Conservation (phyloP, 2,113 vertebrate genomes). For the Numenius arquata region DNA sequence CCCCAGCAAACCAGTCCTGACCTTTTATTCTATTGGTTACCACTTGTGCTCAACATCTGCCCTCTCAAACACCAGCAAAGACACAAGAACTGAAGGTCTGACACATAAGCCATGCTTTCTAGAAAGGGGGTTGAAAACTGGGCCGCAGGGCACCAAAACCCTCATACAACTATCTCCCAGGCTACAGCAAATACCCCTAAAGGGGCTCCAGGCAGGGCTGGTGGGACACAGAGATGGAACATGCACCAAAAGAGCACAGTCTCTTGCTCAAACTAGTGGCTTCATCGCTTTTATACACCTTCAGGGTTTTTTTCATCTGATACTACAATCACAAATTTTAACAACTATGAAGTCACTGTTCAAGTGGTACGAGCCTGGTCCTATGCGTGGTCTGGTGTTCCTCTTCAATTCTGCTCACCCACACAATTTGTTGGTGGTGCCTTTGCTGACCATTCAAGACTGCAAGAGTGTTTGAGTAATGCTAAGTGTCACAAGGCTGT, state of each 20-base stretch:
- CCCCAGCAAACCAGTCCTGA: background rate
- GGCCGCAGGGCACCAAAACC: background rate
- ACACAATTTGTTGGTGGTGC: background rate
- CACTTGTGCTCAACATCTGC: background rate
- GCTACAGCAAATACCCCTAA: background rate
- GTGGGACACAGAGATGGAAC: background rate
- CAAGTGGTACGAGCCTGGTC: background rate
- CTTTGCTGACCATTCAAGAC: background rate
- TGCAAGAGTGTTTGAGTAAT: background rate
- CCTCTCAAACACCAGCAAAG: background rate
- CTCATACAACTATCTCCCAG: background rate
- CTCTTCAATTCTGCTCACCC: background rate
- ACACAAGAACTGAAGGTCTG: background rate
- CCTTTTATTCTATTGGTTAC: background rate
- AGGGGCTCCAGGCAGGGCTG: background rate
- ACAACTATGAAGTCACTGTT: background rate
- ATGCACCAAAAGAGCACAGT: background rate
- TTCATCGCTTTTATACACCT: too few species aligned
- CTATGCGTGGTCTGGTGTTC: accelerated
- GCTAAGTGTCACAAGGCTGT: background rate
- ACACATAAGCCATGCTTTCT: background rate
- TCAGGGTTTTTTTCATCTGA: too few species aligned
- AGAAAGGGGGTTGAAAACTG: background rate
- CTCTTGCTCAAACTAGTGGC: background rate
- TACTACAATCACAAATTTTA: background rate